These are phyloP conservation scores for Lepilemur septentrionalis DNA, from an alignment of 2,797 vertebrate genomes.

Conservation along the genomic window DNA sequence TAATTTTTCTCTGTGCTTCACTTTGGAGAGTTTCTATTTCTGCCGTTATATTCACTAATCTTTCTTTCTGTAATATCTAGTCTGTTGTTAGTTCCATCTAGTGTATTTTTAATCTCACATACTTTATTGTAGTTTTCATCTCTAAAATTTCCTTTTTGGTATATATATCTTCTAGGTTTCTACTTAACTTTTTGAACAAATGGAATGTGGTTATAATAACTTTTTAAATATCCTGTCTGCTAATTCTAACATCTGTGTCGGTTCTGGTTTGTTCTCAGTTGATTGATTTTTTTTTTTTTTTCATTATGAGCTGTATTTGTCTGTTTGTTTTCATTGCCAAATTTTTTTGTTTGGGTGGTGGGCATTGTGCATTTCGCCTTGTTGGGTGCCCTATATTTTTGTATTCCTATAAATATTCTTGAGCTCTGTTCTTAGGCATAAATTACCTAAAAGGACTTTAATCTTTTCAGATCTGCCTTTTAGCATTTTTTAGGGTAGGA, in stretches of 20 bases:
- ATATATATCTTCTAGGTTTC: background rate
- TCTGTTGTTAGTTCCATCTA: background rate
- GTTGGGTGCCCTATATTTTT: background rate
- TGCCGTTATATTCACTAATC: background rate
- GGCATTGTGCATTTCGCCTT: background rate
- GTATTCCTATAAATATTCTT: background rate
- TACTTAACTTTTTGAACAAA: background rate
- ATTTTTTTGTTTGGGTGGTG: background rate
- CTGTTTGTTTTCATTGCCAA: background rate
- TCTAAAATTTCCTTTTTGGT: background rate
- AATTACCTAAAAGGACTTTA: background rate
- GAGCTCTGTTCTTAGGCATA: background rate
- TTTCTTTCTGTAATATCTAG: background rate
- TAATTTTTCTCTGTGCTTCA: background rate
- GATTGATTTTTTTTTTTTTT: background rate
- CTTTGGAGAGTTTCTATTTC: background rate
- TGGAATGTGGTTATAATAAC: background rate
- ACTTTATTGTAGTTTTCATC: background rate
- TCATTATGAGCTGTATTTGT: background rate
- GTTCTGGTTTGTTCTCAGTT: background rate
- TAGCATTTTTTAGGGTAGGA: background rate
- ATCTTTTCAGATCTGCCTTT: background rate
- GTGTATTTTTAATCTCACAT: background rate
- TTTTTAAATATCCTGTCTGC: background rate
- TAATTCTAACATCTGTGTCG: background rate